Percentiles rank a stretch among this genome's conserved stretches.
These are phyloP conservation scores for Eira barbara DNA, from an alignment of 2,113 vertebrate genomes.

Conservation along the genomic window DNA sequence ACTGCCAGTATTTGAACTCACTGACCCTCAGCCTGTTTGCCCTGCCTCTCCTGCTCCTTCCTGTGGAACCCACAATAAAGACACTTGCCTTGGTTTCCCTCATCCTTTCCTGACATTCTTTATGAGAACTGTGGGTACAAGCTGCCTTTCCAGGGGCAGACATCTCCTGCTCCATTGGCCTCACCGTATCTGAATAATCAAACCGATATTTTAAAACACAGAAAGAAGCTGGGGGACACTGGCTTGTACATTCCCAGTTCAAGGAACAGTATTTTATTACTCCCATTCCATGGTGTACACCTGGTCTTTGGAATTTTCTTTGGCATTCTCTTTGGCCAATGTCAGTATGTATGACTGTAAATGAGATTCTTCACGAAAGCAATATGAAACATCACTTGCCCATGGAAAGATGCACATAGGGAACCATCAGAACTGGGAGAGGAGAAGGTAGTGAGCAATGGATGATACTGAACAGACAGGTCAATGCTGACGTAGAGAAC, in stretches of 20 bases:
- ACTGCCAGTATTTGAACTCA: neutral
- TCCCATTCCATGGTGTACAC: neutral
- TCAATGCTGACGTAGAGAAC: neutral
- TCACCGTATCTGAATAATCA: neutral
- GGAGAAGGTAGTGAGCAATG: neutral
- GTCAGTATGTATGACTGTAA: neutral
- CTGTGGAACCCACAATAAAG: neutral
- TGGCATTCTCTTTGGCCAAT: neutral
- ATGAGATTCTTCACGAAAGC: neutral
- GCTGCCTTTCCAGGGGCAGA: neutral
- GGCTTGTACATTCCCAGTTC: neutral
- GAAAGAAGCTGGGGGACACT: neutral
- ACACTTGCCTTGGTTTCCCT: too few species aligned
- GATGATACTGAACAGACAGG: neutral
- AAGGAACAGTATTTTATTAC: neutral
- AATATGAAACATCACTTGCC: neutral
- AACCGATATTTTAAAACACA: neutral
- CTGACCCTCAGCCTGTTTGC: neutral
- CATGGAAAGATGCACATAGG: neutral
- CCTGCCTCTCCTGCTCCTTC: neutral
- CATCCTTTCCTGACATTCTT: too few species aligned
- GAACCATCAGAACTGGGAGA: neutral
- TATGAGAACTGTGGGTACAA: neutral
- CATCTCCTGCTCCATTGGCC: neutral
- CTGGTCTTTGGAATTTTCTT: neutral